Evolutionary conservation across 2,888 invertebrate species (phyloP).

Genomic region (Ormyrus labotus): DNA sequence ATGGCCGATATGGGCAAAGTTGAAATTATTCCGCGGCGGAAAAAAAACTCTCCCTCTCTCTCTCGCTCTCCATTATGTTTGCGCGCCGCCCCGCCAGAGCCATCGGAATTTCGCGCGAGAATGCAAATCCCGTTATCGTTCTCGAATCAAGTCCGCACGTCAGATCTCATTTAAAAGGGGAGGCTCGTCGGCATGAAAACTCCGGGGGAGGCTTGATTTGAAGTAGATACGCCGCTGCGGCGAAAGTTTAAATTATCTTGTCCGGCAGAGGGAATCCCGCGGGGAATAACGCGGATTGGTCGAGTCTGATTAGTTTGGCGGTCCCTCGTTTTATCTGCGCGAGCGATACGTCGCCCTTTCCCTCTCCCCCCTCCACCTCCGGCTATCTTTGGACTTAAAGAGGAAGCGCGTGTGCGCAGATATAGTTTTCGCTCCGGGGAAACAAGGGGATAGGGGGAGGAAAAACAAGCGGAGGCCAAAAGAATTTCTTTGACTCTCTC

Average conservation of each 20-base stretch:
- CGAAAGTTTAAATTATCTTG: slow-evolving; percentile 73
- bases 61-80: not conserved
- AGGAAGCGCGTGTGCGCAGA: slow-evolving; percentile 4
- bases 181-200: not conserved
- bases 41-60: not conserved
- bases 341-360: slow-evolving; percentile 44
- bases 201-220: slow-evolving; percentile 30
- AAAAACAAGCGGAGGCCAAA: slow-evolving; percentile 17
- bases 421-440: slow-evolving; percentile 33
- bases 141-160: slow-evolving; percentile 28
- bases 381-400: not conserved
- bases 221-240: slow-evolving; percentile 58
- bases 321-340: slow-evolving; percentile 51
- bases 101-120: slow-evolving; percentile 44
- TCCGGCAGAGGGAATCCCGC: slow-evolving; percentile 63
- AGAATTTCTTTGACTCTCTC: slow-evolving; percentile 46
- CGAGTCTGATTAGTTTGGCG: slow-evolving; percentile 73
- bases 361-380: not conserved
- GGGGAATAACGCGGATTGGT: slow-evolving; percentile 68
- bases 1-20: slow-evolving; percentile 56
- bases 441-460: slow-evolving; percentile 13
- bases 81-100: not conserved
- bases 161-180: slow-evolving; percentile 46
- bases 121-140: slow-evolving; percentile 54
- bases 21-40: slow-evolving; percentile 58